Evolutionary conservation across 2,888 invertebrate species (phyloP).

Genomic region (Allophyes oxyacanthae): DNA sequence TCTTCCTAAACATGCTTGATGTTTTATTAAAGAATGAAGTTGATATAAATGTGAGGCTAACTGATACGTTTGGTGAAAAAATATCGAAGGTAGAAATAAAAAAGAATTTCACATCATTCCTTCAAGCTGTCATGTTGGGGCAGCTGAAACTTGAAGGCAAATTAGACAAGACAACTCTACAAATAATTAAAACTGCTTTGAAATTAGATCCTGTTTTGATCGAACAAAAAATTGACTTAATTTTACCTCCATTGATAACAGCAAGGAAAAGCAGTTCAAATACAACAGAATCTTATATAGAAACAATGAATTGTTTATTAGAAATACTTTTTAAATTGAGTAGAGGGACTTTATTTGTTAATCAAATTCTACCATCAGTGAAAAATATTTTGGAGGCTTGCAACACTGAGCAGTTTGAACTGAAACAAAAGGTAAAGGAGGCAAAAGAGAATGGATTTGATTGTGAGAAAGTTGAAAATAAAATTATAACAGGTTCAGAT

Average conservation of each 20-base stretch:
- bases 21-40: slow-evolving; percentile 76
- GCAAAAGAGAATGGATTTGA: slow-evolving; percentile 56
- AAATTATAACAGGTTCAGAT: slow-evolving; percentile 76
- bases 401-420: slow-evolving; percentile 77
- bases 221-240: slow-evolving; percentile 76
- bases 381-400: slow-evolving; percentile 73
- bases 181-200: slow-evolving; percentile 77
- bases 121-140: slow-evolving; percentile 79
- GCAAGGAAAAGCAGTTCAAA: slow-evolving; percentile 70
- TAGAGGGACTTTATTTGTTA: slow-evolving; percentile 76
- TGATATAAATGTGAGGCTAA: slow-evolving; percentile 77
- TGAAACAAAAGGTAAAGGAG: slow-evolving; percentile 68
- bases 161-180: slow-evolving; percentile 73
- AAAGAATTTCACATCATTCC: slow-evolving; percentile 76
- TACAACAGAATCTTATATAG: slow-evolving; percentile 68
- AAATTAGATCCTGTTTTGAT: slow-evolving; percentile 81
- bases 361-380: slow-evolving; percentile 77
- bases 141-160: slow-evolving; percentile 79
- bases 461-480: slow-evolving; percentile 68
- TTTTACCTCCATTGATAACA: slow-evolving; percentile 79
- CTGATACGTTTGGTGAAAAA: slow-evolving; percentile 79
- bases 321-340: slow-evolving; percentile 83
- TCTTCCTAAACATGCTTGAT: slow-evolving; percentile 80
- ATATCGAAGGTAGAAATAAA: slow-evolving; percentile 78
- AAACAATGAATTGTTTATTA: slow-evolving; percentile 78